phyloP scores from a whole-genome alignment of 2,797 vertebrate genomes.

The Etheostoma nigrum region DNA sequence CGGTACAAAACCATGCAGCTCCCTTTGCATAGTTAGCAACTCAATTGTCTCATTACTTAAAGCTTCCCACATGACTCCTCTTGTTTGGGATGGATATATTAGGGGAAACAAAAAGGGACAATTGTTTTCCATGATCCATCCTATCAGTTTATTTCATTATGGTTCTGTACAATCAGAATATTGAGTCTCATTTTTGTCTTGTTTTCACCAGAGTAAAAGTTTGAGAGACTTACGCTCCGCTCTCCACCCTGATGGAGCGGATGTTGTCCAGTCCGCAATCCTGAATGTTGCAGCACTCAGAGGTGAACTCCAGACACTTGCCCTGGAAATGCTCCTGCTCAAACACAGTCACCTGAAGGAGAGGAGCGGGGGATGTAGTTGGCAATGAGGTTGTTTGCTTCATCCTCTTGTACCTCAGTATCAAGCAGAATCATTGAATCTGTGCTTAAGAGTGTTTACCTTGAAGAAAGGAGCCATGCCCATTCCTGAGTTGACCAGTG shows the following conservation, averaged over 20 bases:
- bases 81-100: background rate
- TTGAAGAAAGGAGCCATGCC: conserved; percentile 89
- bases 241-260: conserved; percentile 88
- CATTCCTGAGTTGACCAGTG: conserved; percentile 85
- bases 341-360: conserved; percentile 85
- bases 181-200: background rate
- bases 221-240: conserved; percentile 85
- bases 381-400: background rate
- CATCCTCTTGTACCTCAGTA: background rate
- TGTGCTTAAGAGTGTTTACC: conserved; percentile 73
- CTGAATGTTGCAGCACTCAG: conserved; percentile 87
- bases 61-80: background rate
- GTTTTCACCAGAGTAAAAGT: background rate
- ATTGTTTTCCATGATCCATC: background rate
- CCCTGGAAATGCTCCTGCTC: conserved; percentile 91
- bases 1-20: background rate
- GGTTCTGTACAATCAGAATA: background rate
- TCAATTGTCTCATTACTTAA: background rate
- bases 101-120: background rate
- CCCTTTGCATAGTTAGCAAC: background rate
- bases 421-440: background rate
- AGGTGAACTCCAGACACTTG: conserved; percentile 87
- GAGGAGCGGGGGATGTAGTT: background rate
- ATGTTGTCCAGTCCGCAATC: conserved; percentile 88
- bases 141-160: background rate